Evolutionary conservation across 1,140 invertebrate genomes (phyloP).

Genomic region (Varroa destructor): DNA sequence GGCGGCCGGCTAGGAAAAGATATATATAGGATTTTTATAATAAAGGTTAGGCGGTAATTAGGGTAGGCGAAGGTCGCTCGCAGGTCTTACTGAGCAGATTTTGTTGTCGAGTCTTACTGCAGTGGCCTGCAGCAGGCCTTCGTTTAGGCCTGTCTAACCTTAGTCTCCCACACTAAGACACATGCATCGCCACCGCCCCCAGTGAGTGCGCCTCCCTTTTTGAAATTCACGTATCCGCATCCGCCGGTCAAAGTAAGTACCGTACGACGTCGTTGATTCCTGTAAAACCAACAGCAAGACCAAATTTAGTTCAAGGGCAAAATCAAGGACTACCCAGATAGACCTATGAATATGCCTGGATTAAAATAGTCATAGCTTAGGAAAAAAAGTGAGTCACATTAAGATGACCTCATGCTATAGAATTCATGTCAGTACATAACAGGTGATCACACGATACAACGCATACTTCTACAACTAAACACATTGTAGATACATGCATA

Average conservation of each 20-base stretch:
- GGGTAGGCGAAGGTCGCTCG: too few species aligned
- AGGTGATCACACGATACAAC: too few species aligned
- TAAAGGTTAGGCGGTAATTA: too few species aligned
- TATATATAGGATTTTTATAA: too few species aligned
- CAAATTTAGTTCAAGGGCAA: background rate
- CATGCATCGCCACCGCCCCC: constrained; percentile 16
- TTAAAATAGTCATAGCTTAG: background rate
- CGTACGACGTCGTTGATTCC: constrained; percentile 42
- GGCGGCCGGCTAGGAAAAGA: too few species aligned
- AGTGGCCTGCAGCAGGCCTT: too few species aligned
- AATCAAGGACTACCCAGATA: background rate
- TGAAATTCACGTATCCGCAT: constrained; percentile 67
- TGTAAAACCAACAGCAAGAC: background rate
- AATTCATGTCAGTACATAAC: too few species aligned
- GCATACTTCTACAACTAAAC: too few species aligned
- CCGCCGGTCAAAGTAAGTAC: constrained; percentile 73
- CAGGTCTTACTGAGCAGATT: too few species aligned
- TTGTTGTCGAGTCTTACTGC: too few species aligned
- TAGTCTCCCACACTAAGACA: constrained; percentile 26
- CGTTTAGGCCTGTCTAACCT: constrained; percentile 22
- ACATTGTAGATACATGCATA: too few species aligned
- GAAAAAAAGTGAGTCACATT: background rate
- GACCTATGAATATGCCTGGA: background rate
- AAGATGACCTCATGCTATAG: too few species aligned
- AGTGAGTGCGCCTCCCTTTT: constrained; percentile 8